Evolutionary conservation across 2,888 invertebrate genomes (phyloP), one percentile per base, ranked within the genome.

Genomic region (Acheta domesticus): DNA sequence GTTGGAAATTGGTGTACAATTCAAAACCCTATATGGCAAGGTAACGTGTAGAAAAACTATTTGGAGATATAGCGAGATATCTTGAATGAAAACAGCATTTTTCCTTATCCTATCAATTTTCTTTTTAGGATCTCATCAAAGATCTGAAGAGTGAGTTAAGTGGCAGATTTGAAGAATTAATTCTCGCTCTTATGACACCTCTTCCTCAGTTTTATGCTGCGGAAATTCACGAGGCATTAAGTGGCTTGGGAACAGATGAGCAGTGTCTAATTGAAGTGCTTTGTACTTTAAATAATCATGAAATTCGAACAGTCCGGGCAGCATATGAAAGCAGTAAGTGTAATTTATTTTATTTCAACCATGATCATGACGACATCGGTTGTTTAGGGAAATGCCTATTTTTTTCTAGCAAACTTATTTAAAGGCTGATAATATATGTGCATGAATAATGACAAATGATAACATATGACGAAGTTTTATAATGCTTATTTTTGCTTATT

Each of bases 91-190:
- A 23, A n/a, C 20, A 75, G 20, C 21, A 11, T 21, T 75, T 21
- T 21, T n/a, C 23, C 75, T 36, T 20, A 14, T 74, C 49, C 75
- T 50, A 49, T 75, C 78, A 81, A 49, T 62, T 77, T 50, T 75
- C 48, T 48, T 77, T 76, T 19, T 76, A 80, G 80, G 82, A 89
- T 84, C 88, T 96, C 48, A 90, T 95, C 77, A 92, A 93, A 75
- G 95, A 96, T 83, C 87, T 96, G 83, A 96, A 95, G 87, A 94
- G 95, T 83, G 97, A 98, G 87, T 91, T 96, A 23, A 93, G 92
- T 83, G 97, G 97, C 5, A 93, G 94, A 84, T 96, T 97, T 85
- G 95, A 97, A 85, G 93, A 94, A 81, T 89, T 94, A 0, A 86
- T 96, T 0, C 88, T 97, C 12, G 95, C 95, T 0, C 87, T 97